Evolutionary conservation across 2,797 vertebrate species (phyloP), one percentile per base, ranked within the genome.

Genomic region (Hydrocynus forskahlii): DNA sequence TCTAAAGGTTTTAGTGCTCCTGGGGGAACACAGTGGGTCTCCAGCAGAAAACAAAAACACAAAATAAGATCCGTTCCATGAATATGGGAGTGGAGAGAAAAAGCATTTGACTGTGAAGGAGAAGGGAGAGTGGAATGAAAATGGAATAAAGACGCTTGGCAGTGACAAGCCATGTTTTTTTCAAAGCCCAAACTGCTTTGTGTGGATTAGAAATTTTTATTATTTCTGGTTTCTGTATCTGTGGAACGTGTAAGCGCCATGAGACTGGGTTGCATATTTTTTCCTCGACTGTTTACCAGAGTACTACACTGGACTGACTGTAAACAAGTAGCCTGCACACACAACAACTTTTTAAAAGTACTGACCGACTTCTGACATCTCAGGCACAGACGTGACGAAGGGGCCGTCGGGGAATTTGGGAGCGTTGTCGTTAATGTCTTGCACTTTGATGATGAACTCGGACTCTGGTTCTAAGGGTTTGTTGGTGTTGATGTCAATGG

Each of bases 381-480:
- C 98, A 43, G 97, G 97, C 87, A 99, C 97, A 60, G 93, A 92
- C 16, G 97, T 97, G 35, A 95, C 95, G 72, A 98, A 98, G 0
- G 97, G 97, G 81, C 98, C 97, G 29, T 98, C 96, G 38, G 96
- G 96, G 91, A 99, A 99, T 90, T 96, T 97, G n/a, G 98, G 98
- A 1, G 98, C 97, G 5, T 99, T 99, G 92, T 99, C 97, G 1
- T 99, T 99, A 94, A 99, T 99, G 88, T 99, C 98, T 87, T 99
- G 98, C 0, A 99, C 98, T 94, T 99, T 99, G 92, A 99, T 99
- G 91, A 99, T 99, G 88, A 99, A 99, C 88, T 99, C 97, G 0
- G 97, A 99, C 90, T 98, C 96, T 6, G 98, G 97, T 86, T 99
- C 98, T 0, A 99, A 96, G 9, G 97, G 97, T 83, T 97, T 97